These are phyloP conservation scores for Vandiemenella viatica DNA, from an alignment of 2,888 invertebrate genomes.

Conservation along the genomic window DNA sequence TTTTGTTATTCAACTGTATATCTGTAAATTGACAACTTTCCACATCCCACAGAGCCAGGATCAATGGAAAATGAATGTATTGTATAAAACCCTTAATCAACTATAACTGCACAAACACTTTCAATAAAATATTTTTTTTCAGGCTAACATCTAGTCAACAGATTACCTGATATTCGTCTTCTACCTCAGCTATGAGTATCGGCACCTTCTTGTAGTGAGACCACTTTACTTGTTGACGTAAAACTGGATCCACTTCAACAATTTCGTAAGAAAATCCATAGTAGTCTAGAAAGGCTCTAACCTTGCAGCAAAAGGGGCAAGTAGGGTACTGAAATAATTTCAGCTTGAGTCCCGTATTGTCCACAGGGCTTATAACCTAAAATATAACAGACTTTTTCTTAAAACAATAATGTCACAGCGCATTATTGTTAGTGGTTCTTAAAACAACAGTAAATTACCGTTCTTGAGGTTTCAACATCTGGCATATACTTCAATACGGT, in stretches of 20 bases:
- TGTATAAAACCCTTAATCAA: no score
- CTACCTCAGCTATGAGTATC: conserved; percentile 59
- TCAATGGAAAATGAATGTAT: no score
- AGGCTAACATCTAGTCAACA: no score
- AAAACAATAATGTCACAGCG: neutral
- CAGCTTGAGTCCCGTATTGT: conserved; percentile 55
- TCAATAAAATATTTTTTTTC: no score
- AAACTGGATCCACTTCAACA: conserved; percentile 93
- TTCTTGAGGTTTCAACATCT: conserved; percentile 30
- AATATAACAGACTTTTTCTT: no score
- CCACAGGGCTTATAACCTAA: conserved; percentile 47
- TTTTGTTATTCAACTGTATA: no score
- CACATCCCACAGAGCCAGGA: no score
- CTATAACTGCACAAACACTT: no score
- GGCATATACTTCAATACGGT: conserved; percentile 26
- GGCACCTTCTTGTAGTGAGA: conserved; percentile 91
- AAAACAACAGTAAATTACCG: conserved; percentile 24
- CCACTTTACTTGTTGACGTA: conserved; percentile 83
- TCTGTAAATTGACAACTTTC: no score
- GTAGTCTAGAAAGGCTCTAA: conserved; percentile 78
- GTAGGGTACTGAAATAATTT: conserved; percentile 92
- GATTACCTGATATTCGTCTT: conserved; percentile 51
- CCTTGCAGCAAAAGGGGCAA: conserved; percentile 96
- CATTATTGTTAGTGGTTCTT: neutral
- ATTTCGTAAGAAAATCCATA: conserved; percentile 88